Evolutionary conservation across 1,140 invertebrate species (phyloP).

Genomic region (Scaptomyza pallida): DNA sequence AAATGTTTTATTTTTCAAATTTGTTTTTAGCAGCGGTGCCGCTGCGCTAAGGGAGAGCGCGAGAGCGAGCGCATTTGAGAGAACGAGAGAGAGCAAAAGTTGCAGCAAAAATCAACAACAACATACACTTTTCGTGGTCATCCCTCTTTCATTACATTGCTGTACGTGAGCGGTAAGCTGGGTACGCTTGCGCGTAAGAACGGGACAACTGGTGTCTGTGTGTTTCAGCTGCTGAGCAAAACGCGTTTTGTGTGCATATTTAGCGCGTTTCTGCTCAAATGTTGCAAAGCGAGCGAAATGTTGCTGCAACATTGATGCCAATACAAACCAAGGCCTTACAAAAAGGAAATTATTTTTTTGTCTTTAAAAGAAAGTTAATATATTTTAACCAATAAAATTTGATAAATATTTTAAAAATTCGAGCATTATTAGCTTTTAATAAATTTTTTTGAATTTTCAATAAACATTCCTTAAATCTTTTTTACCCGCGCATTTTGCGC

Average conservation of each 20-base stretch:
- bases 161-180: constrained; percentile 42
- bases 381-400: background rate
- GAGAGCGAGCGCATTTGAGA: constrained; percentile 16
- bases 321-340: too few relatives aligned
- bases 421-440: too few relatives aligned
- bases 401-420: background rate
- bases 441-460: too few relatives aligned
- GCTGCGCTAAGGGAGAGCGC: constrained; percentile 5
- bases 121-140: constrained; percentile 26
- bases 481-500: constrained; percentile 12
- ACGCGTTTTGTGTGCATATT: constrained; percentile 51
- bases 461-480: background rate
- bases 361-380: background rate
- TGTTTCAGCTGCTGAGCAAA: constrained; percentile 20
- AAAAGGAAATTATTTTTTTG: too few relatives aligned
- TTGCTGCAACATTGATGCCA: constrained; percentile 62
- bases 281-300: constrained; percentile 33
- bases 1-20: constrained; percentile 52
- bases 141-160: constrained; percentile 25
- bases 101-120: constrained; percentile 26
- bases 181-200: constrained; percentile 44
- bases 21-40: constrained; percentile 33
- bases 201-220: constrained; percentile 40
- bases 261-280: constrained; percentile 45
- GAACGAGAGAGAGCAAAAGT: constrained; percentile 27